A percentile compares a stretch with the other conserved stretches of the same genome.
Evolutionary conservation across 2,888 invertebrate genomes (phyloP).

Genomic region (Rutpela maculata): DNA sequence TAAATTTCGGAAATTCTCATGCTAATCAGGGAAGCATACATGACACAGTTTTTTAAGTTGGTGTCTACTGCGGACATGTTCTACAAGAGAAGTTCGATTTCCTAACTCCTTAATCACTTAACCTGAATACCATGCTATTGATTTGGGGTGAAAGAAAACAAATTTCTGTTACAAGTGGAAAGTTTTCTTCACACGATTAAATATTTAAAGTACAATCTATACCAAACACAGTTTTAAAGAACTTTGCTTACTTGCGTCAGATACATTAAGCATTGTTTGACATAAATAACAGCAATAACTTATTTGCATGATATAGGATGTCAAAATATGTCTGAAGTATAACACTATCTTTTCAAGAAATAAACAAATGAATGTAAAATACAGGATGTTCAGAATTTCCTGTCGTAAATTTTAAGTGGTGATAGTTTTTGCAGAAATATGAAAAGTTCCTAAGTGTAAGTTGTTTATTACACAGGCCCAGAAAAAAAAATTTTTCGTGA

Average conservation of each 20-base stretch:
- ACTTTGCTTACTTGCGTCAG: not conserved
- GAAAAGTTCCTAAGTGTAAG: no score
- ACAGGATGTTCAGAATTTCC: no score
- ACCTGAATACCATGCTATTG: not conserved
- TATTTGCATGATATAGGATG: no score
- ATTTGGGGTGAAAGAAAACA: not conserved
- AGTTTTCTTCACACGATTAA: not conserved
- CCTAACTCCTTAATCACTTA: not conserved
- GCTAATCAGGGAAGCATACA: not conserved
- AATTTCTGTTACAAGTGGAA: not conserved
- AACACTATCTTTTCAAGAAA: no score
- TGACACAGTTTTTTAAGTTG: not conserved
- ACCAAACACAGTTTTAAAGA: not conserved
- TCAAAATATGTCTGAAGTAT: no score
- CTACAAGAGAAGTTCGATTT: not conserved
- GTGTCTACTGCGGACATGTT: not conserved
- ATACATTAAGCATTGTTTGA: not conserved
- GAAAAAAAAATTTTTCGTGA: no score
- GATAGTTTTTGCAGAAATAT: no score
- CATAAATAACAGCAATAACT: not conserved
- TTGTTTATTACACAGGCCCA: no score
- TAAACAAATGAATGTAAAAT: no score
- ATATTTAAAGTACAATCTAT: no score
- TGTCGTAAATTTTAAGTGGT: no score
- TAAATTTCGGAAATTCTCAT: constrained; percentile 7